Percentiles rank a stretch among this genome's conserved stretches.
Evolutionary conservation across 2,113 vertebrate genomes (phyloP).

Genomic region (Nothoprocta perdicaria): DNA sequence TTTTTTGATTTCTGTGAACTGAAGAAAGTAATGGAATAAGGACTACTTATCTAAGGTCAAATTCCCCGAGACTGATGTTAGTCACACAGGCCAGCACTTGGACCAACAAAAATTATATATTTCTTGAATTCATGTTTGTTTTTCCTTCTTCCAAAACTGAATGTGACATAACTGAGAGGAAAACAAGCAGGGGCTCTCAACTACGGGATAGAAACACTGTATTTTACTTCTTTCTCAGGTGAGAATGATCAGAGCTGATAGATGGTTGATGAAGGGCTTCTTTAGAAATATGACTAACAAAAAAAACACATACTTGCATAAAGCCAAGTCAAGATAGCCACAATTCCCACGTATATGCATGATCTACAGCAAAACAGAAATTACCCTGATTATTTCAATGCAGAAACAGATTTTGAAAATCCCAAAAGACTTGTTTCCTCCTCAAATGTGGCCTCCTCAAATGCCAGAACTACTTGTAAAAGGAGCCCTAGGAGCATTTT

Average conservation of each 20-base stretch:
- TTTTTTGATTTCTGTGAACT: not conserved
- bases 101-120: not conserved
- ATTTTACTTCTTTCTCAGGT: not conserved
- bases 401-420: not conserved
- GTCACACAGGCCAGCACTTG: not conserved
- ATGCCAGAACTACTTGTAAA: not conserved
- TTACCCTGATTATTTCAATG: not conserved
- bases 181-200: not conserved
- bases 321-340: not conserved
- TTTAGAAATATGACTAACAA: not conserved
- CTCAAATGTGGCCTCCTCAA: not conserved
- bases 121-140: not conserved
- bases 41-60: not conserved
- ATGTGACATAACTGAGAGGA: not conserved
- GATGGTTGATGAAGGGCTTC: not conserved
- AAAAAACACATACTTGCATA: not conserved
- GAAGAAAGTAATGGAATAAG: not conserved
- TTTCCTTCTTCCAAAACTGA: not conserved
- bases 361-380: not conserved
- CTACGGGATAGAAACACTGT: not conserved
- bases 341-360: rapidly evolving
- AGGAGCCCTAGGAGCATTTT: not conserved
- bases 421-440: not conserved
- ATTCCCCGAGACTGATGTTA: not conserved
- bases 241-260: not conserved